These are phyloP conservation scores for Panopea generosa DNA, from an alignment of 2,888 invertebrate species.

Conservation along the genomic window DNA sequence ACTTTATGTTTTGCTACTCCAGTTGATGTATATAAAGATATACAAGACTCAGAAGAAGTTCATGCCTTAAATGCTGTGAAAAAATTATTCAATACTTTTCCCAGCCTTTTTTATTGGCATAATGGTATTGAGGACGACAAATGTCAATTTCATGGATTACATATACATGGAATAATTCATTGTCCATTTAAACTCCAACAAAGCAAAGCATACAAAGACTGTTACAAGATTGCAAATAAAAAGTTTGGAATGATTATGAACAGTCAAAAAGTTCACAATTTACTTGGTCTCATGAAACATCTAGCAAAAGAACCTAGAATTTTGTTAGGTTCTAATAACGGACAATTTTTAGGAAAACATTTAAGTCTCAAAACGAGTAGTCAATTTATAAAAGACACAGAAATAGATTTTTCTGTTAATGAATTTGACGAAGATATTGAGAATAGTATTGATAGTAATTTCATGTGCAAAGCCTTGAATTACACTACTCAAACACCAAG, in stretches of 20 bases:
- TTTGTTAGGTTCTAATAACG: constrained; percentile 16
- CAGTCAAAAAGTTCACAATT: background rate
- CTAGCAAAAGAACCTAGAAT: constrained; percentile 8
- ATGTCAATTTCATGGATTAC: background rate
- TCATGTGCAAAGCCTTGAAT: background rate
- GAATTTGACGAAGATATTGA: background rate
- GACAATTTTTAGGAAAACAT: background rate
- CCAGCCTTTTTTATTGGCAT: background rate
- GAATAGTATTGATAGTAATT: background rate
- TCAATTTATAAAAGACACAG: too few species aligned
- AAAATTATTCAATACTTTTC: background rate
- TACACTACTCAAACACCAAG: background rate
- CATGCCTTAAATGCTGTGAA: background rate
- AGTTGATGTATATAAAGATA: background rate
- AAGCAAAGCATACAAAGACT: background rate
- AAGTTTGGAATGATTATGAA: background rate
- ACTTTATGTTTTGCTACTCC: background rate
- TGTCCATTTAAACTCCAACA: background rate
- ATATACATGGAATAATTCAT: background rate
- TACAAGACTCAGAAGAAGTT: background rate
- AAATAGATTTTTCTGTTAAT: too few species aligned
- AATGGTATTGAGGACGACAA: background rate
- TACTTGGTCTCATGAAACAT: background rate
- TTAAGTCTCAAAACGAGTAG: background rate
- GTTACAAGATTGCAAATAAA: background rate